phyloP scores from a whole-genome alignment of 2,113 vertebrate genomes.

The Rhinichthys klamathensis region DNA sequence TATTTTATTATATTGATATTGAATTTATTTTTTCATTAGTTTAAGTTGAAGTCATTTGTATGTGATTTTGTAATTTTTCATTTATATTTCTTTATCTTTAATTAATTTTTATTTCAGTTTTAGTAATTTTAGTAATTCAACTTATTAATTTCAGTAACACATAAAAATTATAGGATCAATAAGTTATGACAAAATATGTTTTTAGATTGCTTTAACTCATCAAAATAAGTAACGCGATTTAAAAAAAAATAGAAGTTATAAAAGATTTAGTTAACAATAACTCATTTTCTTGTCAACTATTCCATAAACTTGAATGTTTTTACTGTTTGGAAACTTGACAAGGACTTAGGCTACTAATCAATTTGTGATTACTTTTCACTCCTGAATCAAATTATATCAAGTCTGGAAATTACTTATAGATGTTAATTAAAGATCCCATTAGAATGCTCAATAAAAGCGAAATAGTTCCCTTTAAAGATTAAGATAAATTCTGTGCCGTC shows the following conservation, averaged over 20 bases:
- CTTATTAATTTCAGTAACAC: no score
- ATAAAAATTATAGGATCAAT: no score
- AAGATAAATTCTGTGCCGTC: constrained; percentile 3
- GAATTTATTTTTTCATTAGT: background rate
- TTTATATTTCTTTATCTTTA: no score
- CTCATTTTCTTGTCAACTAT: background rate
- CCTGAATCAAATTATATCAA: constrained; percentile 16
- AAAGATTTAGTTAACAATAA: background rate
- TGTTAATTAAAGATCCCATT: constrained; percentile 40
- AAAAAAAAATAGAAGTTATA: no score
- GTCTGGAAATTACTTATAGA: constrained; percentile 31
- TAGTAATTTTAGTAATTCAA: no score
- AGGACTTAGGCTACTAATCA: background rate
- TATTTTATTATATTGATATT: background rate
- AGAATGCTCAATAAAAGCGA: constrained; percentile 28
- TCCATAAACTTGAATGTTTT: background rate
- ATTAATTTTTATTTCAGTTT: no score
- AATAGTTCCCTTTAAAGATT: constrained; percentile 35
- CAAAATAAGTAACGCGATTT: no score
- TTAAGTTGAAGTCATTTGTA: background rate
- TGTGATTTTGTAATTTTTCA: background rate
- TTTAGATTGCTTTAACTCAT: no score
- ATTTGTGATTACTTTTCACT: constrained; percentile 25
- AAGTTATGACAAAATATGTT: no score
- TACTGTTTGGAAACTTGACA: background rate